Conservation (phyloP, 2,797 vertebrate genomes). For the Etheostoma nigrum region DNA sequence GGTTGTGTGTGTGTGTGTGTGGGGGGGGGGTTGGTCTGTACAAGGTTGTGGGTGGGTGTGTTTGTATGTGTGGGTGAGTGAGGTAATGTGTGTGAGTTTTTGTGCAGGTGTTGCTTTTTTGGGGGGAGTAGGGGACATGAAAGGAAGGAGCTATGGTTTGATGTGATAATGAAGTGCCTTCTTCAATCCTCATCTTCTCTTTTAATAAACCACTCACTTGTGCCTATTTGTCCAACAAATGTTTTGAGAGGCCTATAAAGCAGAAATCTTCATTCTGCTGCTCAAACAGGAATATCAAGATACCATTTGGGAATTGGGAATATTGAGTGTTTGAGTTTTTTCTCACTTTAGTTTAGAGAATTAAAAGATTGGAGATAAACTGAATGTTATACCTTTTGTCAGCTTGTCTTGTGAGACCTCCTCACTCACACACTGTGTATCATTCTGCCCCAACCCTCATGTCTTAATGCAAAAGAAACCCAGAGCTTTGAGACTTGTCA, state of each 20-base stretch:
- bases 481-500: slow-evolving; percentile 59
- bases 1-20: slow-evolving; percentile 11
- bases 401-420: slow-evolving; percentile 13
- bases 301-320: too few relatives aligned
- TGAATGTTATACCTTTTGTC: slow-evolving; percentile 1
- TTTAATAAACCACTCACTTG: slow-evolving; percentile 65
- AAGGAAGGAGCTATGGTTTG: slow-evolving; percentile 74
- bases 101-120: slow-evolving; percentile 52
- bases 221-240: slow-evolving; percentile 77
- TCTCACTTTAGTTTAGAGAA: slow-evolving; percentile 13
- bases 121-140: slow-evolving; percentile 54
- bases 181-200: slow-evolving; percentile 68
- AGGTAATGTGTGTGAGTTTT: slow-evolving; percentile 52
- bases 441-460: background rate
- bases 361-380: slow-evolving; percentile 21
- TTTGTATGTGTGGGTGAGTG: background rate
- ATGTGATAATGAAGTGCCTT: slow-evolving; percentile 80
- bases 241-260: slow-evolving; percentile 54
- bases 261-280: slow-evolving; percentile 17
- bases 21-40: background rate
- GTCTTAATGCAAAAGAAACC: slow-evolving; percentile 64
- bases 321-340: slow-evolving; percentile 8
- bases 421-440: background rate
- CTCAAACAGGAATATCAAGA: slow-evolving; percentile 41
- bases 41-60: background rate